A percentile compares a stretch with the other conserved stretches of the same genome.
phyloP scores from a whole-genome alignment of 2,888 invertebrate genomes.

The Corbicula japonica region DNA sequence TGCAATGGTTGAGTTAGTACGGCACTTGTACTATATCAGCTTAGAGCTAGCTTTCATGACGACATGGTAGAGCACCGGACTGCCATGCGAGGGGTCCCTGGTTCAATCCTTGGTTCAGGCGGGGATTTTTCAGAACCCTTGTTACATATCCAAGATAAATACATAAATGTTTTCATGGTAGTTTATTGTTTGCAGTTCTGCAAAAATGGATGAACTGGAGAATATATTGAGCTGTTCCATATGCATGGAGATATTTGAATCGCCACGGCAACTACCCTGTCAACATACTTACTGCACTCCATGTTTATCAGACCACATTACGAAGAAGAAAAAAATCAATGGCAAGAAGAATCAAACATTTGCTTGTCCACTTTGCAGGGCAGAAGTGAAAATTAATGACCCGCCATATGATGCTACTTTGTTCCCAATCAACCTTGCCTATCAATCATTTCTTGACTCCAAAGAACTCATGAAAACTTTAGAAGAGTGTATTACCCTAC shows the following conservation, averaged over 20 bases:
- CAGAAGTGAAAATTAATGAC: background rate
- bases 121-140: too few species aligned
- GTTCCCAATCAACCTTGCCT: background rate
- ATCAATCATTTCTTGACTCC: background rate
- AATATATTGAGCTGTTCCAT: background rate
- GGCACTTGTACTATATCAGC: too few species aligned
- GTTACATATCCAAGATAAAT: too few species aligned
- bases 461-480: background rate
- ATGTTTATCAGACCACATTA: background rate
- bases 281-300: background rate
- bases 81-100: too few species aligned
- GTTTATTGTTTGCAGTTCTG: too few species aligned
- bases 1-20: too few species aligned
- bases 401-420: background rate
- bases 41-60: too few species aligned
- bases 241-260: conserved; percentile 4
- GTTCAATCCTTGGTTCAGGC: too few species aligned
- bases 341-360: background rate
- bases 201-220: conserved; percentile 5
- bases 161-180: too few species aligned
- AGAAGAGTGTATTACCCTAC: background rate
- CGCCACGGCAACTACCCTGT: background rate
- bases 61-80: too few species aligned
- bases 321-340: background rate
- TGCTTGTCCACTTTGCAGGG: background rate